Conservation (phyloP, 1,140 invertebrate genomes). For the Bombus difficillimus region DNA sequence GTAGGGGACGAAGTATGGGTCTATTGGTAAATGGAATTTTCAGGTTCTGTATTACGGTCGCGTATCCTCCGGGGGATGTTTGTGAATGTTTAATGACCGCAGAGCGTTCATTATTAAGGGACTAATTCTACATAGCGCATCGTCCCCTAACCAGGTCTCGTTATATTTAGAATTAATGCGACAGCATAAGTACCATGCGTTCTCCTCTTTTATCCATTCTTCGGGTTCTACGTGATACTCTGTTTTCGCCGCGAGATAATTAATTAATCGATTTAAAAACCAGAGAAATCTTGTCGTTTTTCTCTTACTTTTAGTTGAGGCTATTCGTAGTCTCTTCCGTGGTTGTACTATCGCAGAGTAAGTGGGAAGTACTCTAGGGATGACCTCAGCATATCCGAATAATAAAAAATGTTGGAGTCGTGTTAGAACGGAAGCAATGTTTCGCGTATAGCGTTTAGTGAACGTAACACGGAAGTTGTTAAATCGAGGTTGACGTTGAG, state of each 20-base stretch:
- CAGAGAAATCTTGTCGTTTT: no score
- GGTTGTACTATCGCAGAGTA: no score
- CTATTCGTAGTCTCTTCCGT: background rate
- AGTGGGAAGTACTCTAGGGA: no score
- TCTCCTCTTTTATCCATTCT: no score
- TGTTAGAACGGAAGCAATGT: no score
- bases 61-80: background rate
- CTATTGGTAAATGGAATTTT: conserved; percentile 49
- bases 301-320: background rate
- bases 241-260: background rate
- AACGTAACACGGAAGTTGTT: background rate
- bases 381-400: no score
- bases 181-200: no score
- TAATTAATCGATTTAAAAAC: no score
- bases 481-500: background rate
- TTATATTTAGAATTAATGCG: conserved; percentile 28
- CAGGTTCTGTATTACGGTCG: conserved; percentile 5
- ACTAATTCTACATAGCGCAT: conserved; percentile 38
- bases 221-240: background rate
- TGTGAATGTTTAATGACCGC: conserved; percentile 41
- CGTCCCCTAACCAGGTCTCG: background rate
- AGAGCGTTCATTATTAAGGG: conserved; percentile 45
- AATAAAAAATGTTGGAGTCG: no score
- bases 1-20: background rate
- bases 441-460: background rate